Conservation (phyloP, 2,113 vertebrate species). For the Glaucidium brasilianum region DNA sequence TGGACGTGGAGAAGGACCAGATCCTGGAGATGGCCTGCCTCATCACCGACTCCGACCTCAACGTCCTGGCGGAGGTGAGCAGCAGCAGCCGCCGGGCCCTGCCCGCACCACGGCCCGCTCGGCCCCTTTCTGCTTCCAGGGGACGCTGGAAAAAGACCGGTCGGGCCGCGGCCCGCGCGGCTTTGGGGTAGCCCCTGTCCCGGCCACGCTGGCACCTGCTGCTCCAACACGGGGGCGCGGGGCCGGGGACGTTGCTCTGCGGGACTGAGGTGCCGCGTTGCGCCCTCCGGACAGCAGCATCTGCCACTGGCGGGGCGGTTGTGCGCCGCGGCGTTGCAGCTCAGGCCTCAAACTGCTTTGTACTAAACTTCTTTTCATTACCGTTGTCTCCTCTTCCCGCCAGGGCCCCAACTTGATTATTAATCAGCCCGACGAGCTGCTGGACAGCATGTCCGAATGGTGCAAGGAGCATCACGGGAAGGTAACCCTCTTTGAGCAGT, state of each 20-base stretch:
- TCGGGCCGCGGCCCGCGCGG: no score
- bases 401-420: conserved; percentile 97
- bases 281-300: background rate
- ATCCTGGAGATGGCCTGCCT: conserved; percentile 98
- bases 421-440: conserved; percentile 87
- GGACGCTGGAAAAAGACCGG: background rate
- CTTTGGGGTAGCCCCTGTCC: background rate
- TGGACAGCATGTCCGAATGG: conserved; percentile 96
- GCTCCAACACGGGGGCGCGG: background rate
- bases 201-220: background rate
- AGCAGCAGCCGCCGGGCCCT: background rate
- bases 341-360: accelerated
- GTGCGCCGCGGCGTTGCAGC: accelerated
- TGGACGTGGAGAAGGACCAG: conserved; percentile 92
- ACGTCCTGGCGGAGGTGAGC: conserved; percentile 85
- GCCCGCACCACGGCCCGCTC: background rate
- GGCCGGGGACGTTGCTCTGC: no score
- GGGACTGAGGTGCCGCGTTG: background rate
- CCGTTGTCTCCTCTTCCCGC: background rate
- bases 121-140: background rate
- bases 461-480: conserved; percentile 95
- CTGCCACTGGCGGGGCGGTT: accelerated
- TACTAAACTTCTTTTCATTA: accelerated
- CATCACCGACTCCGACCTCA: conserved; percentile 90
- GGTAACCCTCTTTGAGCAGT: conserved; percentile 61